Evolutionary conservation across 2,797 vertebrate genomes (phyloP).

Genomic region (Lithobates pipiens): DNA sequence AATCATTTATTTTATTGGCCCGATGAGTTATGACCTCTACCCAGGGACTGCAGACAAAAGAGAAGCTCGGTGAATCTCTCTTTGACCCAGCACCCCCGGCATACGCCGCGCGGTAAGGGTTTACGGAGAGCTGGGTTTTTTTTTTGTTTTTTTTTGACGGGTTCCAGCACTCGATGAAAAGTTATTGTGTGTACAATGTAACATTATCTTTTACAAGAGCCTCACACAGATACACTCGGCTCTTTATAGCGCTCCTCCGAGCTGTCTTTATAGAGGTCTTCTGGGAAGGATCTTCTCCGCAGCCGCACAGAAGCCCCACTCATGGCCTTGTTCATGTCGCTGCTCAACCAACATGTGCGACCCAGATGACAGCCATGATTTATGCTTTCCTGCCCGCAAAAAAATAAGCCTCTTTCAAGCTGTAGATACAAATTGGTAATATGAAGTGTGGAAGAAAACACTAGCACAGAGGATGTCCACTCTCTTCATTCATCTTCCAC

Average conservation of each 20-base stretch:
- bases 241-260: constrained; percentile 15
- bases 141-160: too few relatives aligned
- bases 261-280: constrained; percentile 16
- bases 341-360: constrained; percentile 33
- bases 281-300: not conserved
- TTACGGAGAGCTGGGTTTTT: not conserved
- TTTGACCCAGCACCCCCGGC: not conserved
- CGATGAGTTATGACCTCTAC: too few relatives aligned
- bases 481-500: not conserved
- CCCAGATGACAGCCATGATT: constrained; percentile 38
- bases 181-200: constrained; percentile 12
- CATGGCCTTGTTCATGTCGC: not conserved
- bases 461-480: constrained; percentile 4
- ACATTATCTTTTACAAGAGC: constrained; percentile 8
- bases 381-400: constrained; percentile 15
- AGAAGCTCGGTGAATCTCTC: not conserved
- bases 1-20: too few relatives aligned
- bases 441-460: constrained; percentile 1
- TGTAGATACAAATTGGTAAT: constrained; percentile 9
- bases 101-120: not conserved
- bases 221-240: not conserved
- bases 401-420: constrained; percentile 12
- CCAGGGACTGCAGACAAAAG: too few relatives aligned
- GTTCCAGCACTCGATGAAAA: not conserved
- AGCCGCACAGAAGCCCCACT: constrained; percentile 44